These are phyloP conservation scores for Xenentodon cancila DNA, from an alignment of 2,797 vertebrate species.

Conservation along the genomic window DNA sequence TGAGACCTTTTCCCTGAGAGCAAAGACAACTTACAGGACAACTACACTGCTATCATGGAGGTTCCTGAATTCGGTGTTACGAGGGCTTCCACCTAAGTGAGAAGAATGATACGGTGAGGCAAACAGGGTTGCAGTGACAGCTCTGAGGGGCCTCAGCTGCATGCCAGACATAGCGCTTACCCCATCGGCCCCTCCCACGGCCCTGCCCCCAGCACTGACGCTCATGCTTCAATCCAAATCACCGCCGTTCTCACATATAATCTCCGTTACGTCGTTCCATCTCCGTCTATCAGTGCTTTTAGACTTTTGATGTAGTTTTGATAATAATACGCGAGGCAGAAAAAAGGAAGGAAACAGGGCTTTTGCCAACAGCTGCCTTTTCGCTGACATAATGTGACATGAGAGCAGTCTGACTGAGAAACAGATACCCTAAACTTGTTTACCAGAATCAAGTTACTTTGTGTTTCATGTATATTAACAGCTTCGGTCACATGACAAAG, in stretches of 20 bases:
- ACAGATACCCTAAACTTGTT: neutral
- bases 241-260: conserved; percentile 7
- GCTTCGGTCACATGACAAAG: too few relatives aligned
- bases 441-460: too few relatives aligned
- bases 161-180: conserved; percentile 70
- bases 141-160: conserved; percentile 57
- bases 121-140: conserved; percentile 24
- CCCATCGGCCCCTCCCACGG: conserved; percentile 26
- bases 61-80: conserved; percentile 25
- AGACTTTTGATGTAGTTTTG: conserved; percentile 16
- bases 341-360: neutral
- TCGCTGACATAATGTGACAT: conserved; percentile 9
- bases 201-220: conserved; percentile 28
- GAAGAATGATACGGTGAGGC: conserved; percentile 41
- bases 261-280: neutral
- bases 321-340: conserved; percentile 11
- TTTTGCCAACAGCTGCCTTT: conserved; percentile 12
- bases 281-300: conserved; percentile 12
- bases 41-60: conserved; percentile 12
- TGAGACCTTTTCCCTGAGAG: neutral
- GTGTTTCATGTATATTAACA: too few relatives aligned
- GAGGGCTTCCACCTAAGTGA: conserved; percentile 15
- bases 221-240: conserved; percentile 35
- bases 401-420: conserved; percentile 13
- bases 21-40: neutral